phyloP scores from a whole-genome alignment of 92 coral and sea anemone genomes.

The Blastomussa wellsi region DNA sequence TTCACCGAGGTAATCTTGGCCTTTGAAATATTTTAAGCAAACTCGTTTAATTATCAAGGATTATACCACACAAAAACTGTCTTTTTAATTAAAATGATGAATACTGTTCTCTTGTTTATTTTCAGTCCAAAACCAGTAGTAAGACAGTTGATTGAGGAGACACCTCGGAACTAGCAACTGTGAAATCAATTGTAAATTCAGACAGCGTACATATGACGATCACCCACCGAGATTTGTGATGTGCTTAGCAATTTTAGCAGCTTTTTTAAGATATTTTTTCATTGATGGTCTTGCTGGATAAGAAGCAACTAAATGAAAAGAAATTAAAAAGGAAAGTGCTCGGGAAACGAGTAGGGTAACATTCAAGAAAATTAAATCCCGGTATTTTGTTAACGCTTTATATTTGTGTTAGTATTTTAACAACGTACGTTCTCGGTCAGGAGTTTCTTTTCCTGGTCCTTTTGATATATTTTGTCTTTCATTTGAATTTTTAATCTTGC shows the following conservation, averaged over 20 bases:
- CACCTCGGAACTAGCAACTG: neutral
- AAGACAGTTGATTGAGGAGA: neutral
- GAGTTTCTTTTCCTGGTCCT: neutral
- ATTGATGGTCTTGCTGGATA: neutral
- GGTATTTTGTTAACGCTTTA: too few species aligned
- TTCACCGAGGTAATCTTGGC: too few species aligned
- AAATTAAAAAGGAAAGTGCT: neutral
- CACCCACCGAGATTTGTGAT: conserved; percentile 11
- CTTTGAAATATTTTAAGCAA: too few species aligned
- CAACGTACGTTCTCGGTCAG: neutral
- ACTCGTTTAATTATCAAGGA: neutral
- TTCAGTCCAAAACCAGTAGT: neutral
- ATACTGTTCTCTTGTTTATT: neutral
- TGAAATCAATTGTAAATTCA: neutral
- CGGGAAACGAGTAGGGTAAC: neutral
- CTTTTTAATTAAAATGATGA: neutral
- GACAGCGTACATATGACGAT: neutral
- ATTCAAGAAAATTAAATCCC: too few species aligned
- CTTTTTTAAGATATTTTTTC: neutral
- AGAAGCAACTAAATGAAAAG: neutral
- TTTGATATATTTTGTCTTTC: neutral
- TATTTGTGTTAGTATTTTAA: too few species aligned
- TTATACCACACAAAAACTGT: neutral
- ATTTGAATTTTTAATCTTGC: neutral
- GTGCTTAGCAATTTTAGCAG: neutral